Base-by-base conservation (phyloP, 2,888 invertebrate species). In the Ichneumoninae sp. region DNA sequence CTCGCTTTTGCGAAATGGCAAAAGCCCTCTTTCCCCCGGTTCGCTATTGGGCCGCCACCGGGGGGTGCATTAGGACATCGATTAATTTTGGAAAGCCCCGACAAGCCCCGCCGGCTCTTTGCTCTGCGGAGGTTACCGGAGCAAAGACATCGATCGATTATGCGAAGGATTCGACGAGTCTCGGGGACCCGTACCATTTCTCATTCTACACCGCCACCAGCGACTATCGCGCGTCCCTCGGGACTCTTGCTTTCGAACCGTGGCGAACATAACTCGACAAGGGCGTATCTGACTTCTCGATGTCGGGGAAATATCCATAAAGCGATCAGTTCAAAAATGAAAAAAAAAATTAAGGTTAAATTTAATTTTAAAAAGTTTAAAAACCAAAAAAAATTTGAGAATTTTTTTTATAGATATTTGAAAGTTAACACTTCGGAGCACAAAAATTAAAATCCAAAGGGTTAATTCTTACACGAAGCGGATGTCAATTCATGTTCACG, bases 61-160 rank as follows among this genome's bases (percentile, higher is more conserved):
- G 3, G 36, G 10, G 13, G 33, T 44, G 69, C 80, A 80, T 83
- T 83, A 80, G 76, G 40, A 71, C 66, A 65, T 66, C 76, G 75
- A 83, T 83, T 80, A 83, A 83, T 83, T 83, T 76, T 71, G 50
- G 65, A 72, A 40, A 80, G 76, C 80, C 65, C 79, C 75, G 19
- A 13, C 13, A 47, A 72, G 69, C 71, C 78, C 75, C 6, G 40
- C 57, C 26, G 57, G 68, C 26, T 33, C 69, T 52, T 60, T 30
- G 44, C 57, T 44, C 76, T 80, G 76, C 16, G 66, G 76, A 76
- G 75, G 62, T 80, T 76, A 71, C 80, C 22, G 40, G 50, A 76
- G 57, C 76, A 71, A 76, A 80, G 80, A 76, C 80, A 70, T 36
- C 70, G 54, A 80, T 83, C 83, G 75, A 83, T 83, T 76, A 80